Conservation (phyloP, 1,140 invertebrate species). For the Triops cancriformis region DNA sequence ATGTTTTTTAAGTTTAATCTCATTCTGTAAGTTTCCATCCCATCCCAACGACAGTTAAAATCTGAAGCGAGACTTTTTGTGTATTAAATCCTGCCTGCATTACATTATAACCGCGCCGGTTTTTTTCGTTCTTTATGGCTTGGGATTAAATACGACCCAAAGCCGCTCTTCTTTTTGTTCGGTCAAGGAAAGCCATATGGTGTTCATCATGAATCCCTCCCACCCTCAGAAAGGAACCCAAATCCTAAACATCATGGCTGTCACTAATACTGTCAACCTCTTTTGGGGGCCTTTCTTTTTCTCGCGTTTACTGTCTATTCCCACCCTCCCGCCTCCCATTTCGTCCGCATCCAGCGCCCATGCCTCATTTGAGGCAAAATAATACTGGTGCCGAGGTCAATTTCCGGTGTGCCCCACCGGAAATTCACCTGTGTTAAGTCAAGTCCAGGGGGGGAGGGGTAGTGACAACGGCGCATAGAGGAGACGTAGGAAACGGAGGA, state of each 20-base stretch:
- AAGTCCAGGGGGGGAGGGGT: neutral
- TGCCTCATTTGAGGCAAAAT: neutral
- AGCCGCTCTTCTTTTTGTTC: neutral
- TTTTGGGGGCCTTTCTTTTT: neutral
- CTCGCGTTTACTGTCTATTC: neutral
- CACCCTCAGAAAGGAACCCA: neutral
- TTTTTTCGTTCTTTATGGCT: neutral
- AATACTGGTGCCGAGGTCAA: conserved; percentile 5
- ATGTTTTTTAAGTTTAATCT: neutral
- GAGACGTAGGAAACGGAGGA: neutral
- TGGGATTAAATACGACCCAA: neutral
- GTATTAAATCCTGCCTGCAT: conserved; percentile 1
- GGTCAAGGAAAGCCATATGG: neutral
- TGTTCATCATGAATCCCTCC: neutral
- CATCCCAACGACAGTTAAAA: neutral
- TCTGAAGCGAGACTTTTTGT: neutral
- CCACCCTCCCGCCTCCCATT: neutral
- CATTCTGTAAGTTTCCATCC: neutral
- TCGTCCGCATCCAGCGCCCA: neutral
- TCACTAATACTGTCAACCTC: conserved; percentile 6
- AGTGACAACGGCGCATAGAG: neutral
- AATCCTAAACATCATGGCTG: conserved; percentile 5
- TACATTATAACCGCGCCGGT: neutral
- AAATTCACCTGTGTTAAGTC: conserved; percentile 10
- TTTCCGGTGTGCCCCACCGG: conserved; percentile 3